phyloP scores from a whole-genome alignment of 2,797 vertebrate genomes.

The Mormyrus proboscirostris region DNA sequence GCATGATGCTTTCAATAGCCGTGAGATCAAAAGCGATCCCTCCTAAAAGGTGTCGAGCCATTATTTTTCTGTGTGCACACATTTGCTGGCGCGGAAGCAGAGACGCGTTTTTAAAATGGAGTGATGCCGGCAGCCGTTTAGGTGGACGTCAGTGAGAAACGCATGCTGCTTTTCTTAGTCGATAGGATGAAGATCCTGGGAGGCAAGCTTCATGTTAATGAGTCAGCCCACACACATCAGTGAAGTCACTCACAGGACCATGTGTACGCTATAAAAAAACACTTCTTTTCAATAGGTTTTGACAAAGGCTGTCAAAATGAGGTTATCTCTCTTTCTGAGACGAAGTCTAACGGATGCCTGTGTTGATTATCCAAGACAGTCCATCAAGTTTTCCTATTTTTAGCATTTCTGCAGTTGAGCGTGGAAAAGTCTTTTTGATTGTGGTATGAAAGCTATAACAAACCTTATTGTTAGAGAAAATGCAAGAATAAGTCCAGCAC shows the following conservation, averaged over 20 bases:
- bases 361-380: constrained; percentile 1
- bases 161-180: background rate
- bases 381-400: constrained; percentile 9
- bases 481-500: background rate
- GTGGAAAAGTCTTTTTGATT: background rate
- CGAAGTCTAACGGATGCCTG: constrained; percentile 7
- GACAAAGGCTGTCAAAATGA: constrained; percentile 15
- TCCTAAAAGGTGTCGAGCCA: background rate
- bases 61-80: background rate
- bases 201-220: constrained; percentile 3
- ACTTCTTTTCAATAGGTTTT: background rate
- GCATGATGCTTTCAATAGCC: background rate
- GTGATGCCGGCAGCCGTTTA: background rate
- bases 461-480: background rate
- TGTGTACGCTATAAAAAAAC: background rate
- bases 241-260: background rate
- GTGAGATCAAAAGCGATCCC: background rate
- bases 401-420: background rate
- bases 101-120: background rate
- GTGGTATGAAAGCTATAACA: background rate
- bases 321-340: constrained; percentile 11
- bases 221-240: constrained; percentile 4
- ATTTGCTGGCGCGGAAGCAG: background rate
- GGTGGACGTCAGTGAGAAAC: background rate
- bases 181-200: background rate